These are phyloP conservation scores for Onthophagus taurus DNA, from an alignment of 1,140 invertebrate species.

Conservation along the genomic window DNA sequence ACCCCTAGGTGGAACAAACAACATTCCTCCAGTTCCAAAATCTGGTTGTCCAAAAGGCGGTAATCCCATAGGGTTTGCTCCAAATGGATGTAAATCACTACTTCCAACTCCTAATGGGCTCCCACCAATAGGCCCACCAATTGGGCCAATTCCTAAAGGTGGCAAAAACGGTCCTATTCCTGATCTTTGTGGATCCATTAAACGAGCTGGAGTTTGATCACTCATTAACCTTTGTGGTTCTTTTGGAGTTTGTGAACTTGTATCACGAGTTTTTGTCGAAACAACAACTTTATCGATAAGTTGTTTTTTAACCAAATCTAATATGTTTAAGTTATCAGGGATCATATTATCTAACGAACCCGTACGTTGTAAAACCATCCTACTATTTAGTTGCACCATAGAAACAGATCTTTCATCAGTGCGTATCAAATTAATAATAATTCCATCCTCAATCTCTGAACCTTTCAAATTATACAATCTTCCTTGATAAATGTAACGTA, in stretches of 20 bases:
- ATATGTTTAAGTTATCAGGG: slow-evolving; percentile 40
- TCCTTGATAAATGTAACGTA: slow-evolving; percentile 56
- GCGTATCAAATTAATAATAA: slow-evolving; percentile 34
- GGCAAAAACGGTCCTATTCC: slow-evolving; percentile 1
- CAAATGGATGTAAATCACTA: slow-evolving; percentile 67
- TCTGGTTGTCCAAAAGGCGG: not conserved
- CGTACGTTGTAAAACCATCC: slow-evolving; percentile 23
- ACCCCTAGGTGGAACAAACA: slow-evolving; percentile 52
- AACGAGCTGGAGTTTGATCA: not conserved
- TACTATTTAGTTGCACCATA: slow-evolving; percentile 30
- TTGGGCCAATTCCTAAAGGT: too few relatives aligned
- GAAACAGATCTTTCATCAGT: slow-evolving; percentile 32
- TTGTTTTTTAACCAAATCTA: slow-evolving; percentile 42
- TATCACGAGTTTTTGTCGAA: slow-evolving; percentile 26
- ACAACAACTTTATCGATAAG: slow-evolving; percentile 41
- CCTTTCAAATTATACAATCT: slow-evolving; percentile 57
- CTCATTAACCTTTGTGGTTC: not conserved
- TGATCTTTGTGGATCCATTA: slow-evolving; percentile 8
- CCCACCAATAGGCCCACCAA: not conserved
- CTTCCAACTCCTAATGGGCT: slow-evolving; percentile 48
- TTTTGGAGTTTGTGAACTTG: slow-evolving; percentile 18
- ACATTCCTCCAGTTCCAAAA: slow-evolving; percentile 49
- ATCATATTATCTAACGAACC: slow-evolving; percentile 40
- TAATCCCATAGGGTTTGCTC: slow-evolving; percentile 31
- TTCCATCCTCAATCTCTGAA: slow-evolving; percentile 36